These are phyloP conservation scores for Vanacampus margaritifer DNA, from an alignment of 2,113 vertebrate species.

Conservation along the genomic window DNA sequence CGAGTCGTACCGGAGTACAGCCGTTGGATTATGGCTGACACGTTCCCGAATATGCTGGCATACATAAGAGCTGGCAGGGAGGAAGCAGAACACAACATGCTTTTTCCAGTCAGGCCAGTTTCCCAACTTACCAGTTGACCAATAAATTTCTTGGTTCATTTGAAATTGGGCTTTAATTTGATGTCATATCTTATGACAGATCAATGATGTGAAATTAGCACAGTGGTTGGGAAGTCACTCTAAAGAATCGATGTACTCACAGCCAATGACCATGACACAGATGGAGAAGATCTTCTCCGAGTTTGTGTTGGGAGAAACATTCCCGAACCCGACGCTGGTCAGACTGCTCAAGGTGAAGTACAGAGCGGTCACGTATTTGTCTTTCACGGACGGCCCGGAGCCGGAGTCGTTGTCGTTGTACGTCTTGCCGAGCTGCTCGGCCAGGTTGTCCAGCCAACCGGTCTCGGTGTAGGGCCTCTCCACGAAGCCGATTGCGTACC, in stretches of 20 bases:
- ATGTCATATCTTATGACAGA: too few relatives aligned
- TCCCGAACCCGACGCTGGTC: conserved; percentile 95
- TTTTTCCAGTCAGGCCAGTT: too few relatives aligned
- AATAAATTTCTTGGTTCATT: too few relatives aligned
- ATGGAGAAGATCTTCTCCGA: conserved; percentile 99
- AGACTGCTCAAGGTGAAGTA: conserved; percentile 99
- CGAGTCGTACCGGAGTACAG: conserved; percentile 90
- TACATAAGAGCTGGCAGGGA: conserved; percentile 90
- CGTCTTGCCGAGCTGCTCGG: conserved; percentile 86
- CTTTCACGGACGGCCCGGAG: conserved; percentile 90
- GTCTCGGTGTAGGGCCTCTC: conserved; percentile 94
- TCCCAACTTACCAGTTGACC: too few relatives aligned
- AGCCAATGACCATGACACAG: conserved; percentile 98
- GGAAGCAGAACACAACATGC: neutral
- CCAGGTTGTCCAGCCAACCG: conserved; percentile 93
- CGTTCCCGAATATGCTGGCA: conserved; percentile 96
- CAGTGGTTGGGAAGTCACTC: neutral
- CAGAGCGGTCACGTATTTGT: conserved; percentile 94
- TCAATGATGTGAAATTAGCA: too few relatives aligned
- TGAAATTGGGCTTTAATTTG: too few relatives aligned
- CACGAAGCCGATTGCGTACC: conserved; percentile 91
- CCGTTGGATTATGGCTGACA: conserved; percentile 95
- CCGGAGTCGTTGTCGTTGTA: conserved; percentile 85
- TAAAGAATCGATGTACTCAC: conserved; percentile 75
- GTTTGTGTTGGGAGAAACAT: conserved; percentile 96